These are phyloP conservation scores for Holacanthella duospinosa DNA, from an alignment of 2,888 invertebrate species.

Conservation along the genomic window DNA sequence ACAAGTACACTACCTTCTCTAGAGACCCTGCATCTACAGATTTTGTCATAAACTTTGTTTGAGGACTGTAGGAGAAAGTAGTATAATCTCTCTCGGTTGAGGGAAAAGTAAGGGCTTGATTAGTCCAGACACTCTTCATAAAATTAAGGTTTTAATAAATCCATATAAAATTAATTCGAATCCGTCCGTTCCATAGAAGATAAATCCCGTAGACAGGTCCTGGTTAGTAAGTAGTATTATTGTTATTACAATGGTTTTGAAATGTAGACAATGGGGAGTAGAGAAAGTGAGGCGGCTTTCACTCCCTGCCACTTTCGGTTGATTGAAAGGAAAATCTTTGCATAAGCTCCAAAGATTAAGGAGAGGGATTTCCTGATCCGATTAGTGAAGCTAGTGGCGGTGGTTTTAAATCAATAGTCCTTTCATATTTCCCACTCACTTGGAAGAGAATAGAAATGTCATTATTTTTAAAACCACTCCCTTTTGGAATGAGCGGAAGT, in stretches of 20 bases:
- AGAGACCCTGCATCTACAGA: neutral
- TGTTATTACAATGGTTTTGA: too few species aligned
- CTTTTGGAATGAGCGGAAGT: neutral
- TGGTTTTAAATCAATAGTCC: neutral
- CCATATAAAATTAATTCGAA: neutral
- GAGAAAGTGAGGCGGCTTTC: neutral
- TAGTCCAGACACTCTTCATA: neutral
- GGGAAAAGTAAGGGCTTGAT: neutral
- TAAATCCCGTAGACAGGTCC: neutral
- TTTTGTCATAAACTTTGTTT: neutral
- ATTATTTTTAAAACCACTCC: neutral
- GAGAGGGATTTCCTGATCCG: constrained; percentile 19
- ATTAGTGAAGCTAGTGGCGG: constrained; percentile 17
- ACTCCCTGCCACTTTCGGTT: neutral
- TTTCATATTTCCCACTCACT: neutral
- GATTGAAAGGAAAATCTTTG: constrained; percentile 27
- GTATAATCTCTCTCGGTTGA: neutral
- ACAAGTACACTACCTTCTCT: neutral
- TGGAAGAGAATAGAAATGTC: neutral
- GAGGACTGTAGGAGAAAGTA: neutral
- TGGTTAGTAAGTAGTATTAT: neutral
- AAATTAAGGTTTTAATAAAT: neutral
- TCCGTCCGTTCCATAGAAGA: neutral
- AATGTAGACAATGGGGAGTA: neutral
- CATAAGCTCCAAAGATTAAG: constrained; percentile 26